Evolutionary conservation across 2,797 vertebrate species (phyloP), one percentile per base, ranked within the genome.

Genomic region (Pseudochirops cupreus): DNA sequence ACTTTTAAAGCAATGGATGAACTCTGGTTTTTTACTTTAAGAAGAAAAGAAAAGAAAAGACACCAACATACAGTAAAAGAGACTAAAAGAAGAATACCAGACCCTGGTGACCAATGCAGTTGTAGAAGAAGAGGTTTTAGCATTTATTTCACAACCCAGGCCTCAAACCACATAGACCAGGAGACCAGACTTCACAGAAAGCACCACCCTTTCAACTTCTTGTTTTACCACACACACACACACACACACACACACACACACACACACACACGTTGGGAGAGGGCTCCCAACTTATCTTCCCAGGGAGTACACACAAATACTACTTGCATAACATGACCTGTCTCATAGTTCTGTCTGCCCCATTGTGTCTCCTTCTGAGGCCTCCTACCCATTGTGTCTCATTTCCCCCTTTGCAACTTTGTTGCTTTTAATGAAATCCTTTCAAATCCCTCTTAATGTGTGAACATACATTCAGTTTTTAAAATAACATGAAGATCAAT

Each of bases 401-500:
- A 0, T 87, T 87, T 46, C 74, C 24, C 39, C 21, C 74, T 87
- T 39, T 50, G 21, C 21, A 11, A 87, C 39, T 87, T 50, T 26
- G 7, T 39, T 87, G 39, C 50, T 87, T 26, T 87, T 50, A 50
- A 50, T 50, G 67, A 46, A 82, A 82, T 82, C n/a, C 67, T 82
- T 82, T 87, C 39, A 87, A 87, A 87, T 28, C 74, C 21, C 9
- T 50, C 21, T 87, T 26, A 87, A 87, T 46, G 39, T 46, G 67
- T 26, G n/a, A 87, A 87, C 39, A 87, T 46, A 12, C 4, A 50
- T 26, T 7, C 21, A 7, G 54, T 54, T 89, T 62, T 93, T 92
- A 96, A 92, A 93, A 92, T 91, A 93, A 53, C 29, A 33, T 74
- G 14, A 91, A 92, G 57, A 39, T 91, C 92, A 62, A 29, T 87